These are phyloP conservation scores for Ditylenchus weischeri DNA, from an alignment of 2,888 invertebrate species.

Conservation along the genomic window DNA sequence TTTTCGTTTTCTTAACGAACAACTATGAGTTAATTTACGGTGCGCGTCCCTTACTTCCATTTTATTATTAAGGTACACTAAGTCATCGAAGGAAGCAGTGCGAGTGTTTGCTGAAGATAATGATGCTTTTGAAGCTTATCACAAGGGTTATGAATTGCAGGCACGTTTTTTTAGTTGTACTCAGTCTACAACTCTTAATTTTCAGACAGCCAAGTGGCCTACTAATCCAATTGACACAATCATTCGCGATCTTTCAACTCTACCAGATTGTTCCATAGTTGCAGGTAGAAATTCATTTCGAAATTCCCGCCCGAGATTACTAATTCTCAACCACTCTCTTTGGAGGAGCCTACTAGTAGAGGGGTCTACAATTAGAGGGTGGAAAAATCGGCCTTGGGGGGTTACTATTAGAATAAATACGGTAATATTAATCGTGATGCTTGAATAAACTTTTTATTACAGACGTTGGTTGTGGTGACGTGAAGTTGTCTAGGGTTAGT, in stretches of 20 bases:
- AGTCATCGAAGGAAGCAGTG: conserved; percentile 72
- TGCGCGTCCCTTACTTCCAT: background rate
- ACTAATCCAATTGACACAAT: conserved; percentile 77
- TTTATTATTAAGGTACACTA: conserved; percentile 67
- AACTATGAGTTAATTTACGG: conserved; percentile 63
- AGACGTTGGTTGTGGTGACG: conserved; percentile 96
- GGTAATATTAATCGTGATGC: too few species aligned
- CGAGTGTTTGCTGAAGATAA: conserved; percentile 75
- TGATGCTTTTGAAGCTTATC: conserved; percentile 79
- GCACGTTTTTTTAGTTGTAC: conserved; percentile 46
- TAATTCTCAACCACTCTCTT: too few species aligned
- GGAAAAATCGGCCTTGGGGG: too few species aligned
- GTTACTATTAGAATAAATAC: too few species aligned
- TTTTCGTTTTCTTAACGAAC: conserved; percentile 81
- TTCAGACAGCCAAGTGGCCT: conserved; percentile 84
- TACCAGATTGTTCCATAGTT: conserved; percentile 67
- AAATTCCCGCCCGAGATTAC: too few species aligned
- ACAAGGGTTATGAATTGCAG: conserved; percentile 83
- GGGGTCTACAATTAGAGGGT: too few species aligned
- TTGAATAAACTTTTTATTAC: too few species aligned
- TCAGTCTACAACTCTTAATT: background rate
- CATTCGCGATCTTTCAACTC: conserved; percentile 63
- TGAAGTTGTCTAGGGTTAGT: conserved; percentile 61
- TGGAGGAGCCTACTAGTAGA: too few species aligned
- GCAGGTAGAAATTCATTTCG: too few species aligned